Base-by-base conservation (phyloP, 2,113 vertebrate genomes). In the Oreocharis arfaki region DNA sequence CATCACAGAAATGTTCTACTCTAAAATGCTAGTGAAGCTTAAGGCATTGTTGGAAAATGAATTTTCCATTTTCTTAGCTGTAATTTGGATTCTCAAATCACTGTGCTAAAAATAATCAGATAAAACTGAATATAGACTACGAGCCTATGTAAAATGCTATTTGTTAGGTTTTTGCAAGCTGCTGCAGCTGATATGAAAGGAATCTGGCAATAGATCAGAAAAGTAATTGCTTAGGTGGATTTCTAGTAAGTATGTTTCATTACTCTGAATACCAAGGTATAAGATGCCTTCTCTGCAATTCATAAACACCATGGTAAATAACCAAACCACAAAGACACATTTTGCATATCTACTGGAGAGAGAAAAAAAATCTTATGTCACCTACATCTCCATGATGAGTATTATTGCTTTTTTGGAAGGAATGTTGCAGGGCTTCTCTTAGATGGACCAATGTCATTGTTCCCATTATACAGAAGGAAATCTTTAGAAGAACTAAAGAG, bases 1-100 rank as follows among this genome's bases (percentile, higher is more conserved):
- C 97, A 98, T 98, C 96, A 97, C 98, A 97, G 96, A 98, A 98
- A 97, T 98, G 97, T 92, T 97, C 94, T 96, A 91, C 95, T 97
- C 96, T 91, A 94, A 97, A 98, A 98, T 97, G 96, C 96, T 97
- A 95, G 92, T 95, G 97, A 97, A 97, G 97, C 97, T 97, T 97
- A 97, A 92, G 95, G 96, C 97, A 97, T 97, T 97, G 98, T 95
- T 89, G 96, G 96, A 97, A 98, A 98, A 98, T 98, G 97, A 97
- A 98, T 98, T 97, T 97, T 97, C 97, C 95, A 96, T 98, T 97
- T 98, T 97, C 96, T 97, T 96, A 95, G 94, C 84, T 97, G 96
- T 95, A 94, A 97, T 97, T 97, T 93, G 96, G 95, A 93, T 97
- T 97, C 69, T 67, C 97, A 95, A 98, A 98, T 97, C 94, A 95